Conservation (phyloP, 53 echinoderm and acorn worm genomes). For the Stichopus horrens region DNA sequence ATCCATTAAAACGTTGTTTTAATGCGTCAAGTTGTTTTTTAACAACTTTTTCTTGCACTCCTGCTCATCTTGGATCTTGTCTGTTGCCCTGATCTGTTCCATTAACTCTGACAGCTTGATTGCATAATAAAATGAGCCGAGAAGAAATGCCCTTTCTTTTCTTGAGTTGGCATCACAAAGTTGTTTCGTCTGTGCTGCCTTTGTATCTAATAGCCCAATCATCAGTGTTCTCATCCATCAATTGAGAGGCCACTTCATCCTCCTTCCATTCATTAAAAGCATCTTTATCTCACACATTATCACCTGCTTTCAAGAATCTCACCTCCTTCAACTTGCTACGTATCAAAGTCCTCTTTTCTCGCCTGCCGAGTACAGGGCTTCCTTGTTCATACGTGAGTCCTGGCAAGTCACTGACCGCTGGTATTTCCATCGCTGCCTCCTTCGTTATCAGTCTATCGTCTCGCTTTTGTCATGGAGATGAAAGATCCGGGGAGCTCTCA, state of each 20-base stretch:
- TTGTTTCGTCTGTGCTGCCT: not conserved
- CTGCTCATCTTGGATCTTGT: no score
- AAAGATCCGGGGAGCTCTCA: no score
- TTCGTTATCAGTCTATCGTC: no score
- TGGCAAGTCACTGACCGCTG: not conserved
- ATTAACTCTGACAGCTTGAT: not conserved
- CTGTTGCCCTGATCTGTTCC: not conserved
- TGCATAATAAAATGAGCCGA: not conserved
- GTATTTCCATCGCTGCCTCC: not conserved
- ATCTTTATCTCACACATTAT: conserved; percentile 19
- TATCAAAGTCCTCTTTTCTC: not conserved
- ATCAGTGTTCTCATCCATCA: not conserved
- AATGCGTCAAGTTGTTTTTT: no score
- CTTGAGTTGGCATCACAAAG: not conserved
- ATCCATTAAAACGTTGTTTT: no score
- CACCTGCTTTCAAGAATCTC: conserved; percentile 5
- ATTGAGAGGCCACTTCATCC: conserved; percentile 22
- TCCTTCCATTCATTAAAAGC: conserved; percentile 19
- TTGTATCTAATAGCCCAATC: conserved; percentile 18
- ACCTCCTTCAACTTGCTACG: not conserved
- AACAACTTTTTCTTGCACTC: no score
- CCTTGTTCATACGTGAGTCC: not conserved
- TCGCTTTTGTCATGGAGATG: no score
- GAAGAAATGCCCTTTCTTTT: not conserved
- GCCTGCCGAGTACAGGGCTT: not conserved